Percentiles rank a stretch among this genome's conserved stretches.
Conservation (phyloP, 2,888 invertebrate species). For the Bunonema sp. region DNA sequence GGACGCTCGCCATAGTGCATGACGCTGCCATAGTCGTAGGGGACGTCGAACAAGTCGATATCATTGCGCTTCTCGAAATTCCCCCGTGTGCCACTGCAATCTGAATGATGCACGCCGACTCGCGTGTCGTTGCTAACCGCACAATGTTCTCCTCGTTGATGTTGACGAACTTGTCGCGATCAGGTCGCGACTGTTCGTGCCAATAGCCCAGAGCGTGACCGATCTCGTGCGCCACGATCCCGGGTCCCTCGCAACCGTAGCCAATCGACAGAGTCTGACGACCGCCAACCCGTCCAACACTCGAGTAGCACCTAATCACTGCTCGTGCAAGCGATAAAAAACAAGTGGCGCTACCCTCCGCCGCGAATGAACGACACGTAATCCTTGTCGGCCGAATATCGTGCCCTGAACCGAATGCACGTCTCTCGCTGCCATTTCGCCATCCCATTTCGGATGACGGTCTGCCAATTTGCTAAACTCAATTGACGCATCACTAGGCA, state of each 20-base stretch:
- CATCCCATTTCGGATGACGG: constrained; percentile 15
- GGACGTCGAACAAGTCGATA: constrained; percentile 13
- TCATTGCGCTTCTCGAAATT: constrained; percentile 20
- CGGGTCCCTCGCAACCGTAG: constrained; percentile 21
- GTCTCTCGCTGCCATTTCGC: constrained; percentile 21
- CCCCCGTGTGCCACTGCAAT: constrained; percentile 8
- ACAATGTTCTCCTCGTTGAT: constrained; percentile 19
- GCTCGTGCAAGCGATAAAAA: neutral
- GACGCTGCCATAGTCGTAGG: constrained; percentile 22
- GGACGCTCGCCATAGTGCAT: constrained; percentile 33
- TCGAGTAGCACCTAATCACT: constrained; percentile 19
- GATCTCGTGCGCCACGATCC: constrained; percentile 26
- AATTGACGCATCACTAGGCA: neutral
- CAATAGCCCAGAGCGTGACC: constrained; percentile 27
- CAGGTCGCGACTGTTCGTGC: constrained; percentile 24
- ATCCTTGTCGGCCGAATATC: constrained; percentile 9
- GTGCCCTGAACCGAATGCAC: constrained; percentile 15
- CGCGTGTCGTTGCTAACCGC: too few species aligned
- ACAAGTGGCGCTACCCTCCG: constrained; percentile 9
- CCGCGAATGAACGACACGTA: constrained; percentile 13
- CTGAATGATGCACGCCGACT: neutral
- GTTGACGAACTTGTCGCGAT: constrained; percentile 20
- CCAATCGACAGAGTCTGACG: constrained; percentile 24
- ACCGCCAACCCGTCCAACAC: constrained; percentile 26
- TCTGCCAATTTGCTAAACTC: constrained; percentile 19